Base-by-base conservation (phyloP, 2,888 invertebrate genomes). In the Drosophila nr. perissopoda region DNA sequence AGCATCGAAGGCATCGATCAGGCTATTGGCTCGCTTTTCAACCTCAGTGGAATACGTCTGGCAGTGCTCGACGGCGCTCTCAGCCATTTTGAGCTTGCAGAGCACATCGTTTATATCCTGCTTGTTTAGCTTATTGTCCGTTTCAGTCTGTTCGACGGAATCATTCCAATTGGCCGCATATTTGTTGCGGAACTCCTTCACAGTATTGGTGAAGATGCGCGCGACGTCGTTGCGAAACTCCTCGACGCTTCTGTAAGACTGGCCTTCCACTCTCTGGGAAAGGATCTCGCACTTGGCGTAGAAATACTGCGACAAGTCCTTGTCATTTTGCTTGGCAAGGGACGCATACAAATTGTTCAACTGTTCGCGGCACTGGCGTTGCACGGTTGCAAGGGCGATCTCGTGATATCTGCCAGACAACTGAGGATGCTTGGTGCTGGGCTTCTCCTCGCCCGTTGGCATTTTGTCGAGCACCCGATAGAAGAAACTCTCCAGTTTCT, bases 401-500 rank as follows among this genome's bases (percentile, higher is more conserved):
- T 78, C 70, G 7, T 68, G 57, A 18, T 48, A 57, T 0, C 58
- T 57, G 29, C 72, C 54, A 21, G 56, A 34, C 1, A 60, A 27
- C 0, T 45, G 34, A 0, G 76, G 78, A 40, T 76, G 67, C 48
- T 79, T 79, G 5, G 61, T 65, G 60, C 77, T 80, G 25, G 63
- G 65, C 54, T 67, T 69, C 34, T 79, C 79, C 36, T 65, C 58
- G 10, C 77, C 76, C 18, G 36, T 10, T 1, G 80, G 76, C 68
- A 79, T 76, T 45, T 62, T 76, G 0, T 60, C 62, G 42, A 78
- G 40, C 40, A 78, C 65, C 1, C 74, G 34, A 10, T 51, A 10
- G n/a, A 74, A 80, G 56, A 79, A 79, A 51, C 51, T 61, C 52
- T 80, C 66, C 25, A 80, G 49, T 27, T 69, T 77, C 33, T 62